Conservation (phyloP, 2,113 vertebrate species). For the Otus sunia region DNA sequence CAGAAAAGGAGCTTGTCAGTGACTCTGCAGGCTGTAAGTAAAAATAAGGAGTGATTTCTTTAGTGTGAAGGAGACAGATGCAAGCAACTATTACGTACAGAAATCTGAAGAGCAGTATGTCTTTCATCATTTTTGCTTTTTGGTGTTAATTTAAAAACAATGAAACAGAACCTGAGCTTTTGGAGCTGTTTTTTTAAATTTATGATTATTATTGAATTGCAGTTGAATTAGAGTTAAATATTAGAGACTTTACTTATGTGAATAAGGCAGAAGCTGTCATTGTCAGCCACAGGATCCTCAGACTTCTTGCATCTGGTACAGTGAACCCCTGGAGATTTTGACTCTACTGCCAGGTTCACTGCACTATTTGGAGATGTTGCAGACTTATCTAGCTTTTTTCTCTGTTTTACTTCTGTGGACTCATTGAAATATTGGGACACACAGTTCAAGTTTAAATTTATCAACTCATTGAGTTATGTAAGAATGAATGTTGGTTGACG, state of each 20-base stretch:
- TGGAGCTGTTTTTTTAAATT: neutral
- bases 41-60: neutral
- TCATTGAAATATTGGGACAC: neutral
- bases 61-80: neutral
- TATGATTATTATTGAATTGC: neutral
- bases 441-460: neutral
- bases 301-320: neutral
- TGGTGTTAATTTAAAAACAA: neutral
- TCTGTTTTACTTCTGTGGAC: neutral
- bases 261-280: neutral
- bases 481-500: neutral
- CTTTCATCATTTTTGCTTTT: neutral
- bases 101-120: neutral
- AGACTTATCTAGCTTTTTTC: neutral
- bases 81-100: neutral
- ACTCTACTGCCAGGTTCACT: neutral
- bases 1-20: neutral
- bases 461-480: neutral
- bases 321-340: neutral
- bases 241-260: neutral
- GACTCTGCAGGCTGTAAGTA: neutral
- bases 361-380: neutral
- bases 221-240: neutral
- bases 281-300: neutral
- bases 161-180: neutral